Percentiles rank a stretch among this genome's conserved stretches.
These are phyloP conservation scores for Ectropis crepuscularia DNA, from an alignment of 2,888 invertebrate species.

Conservation along the genomic window DNA sequence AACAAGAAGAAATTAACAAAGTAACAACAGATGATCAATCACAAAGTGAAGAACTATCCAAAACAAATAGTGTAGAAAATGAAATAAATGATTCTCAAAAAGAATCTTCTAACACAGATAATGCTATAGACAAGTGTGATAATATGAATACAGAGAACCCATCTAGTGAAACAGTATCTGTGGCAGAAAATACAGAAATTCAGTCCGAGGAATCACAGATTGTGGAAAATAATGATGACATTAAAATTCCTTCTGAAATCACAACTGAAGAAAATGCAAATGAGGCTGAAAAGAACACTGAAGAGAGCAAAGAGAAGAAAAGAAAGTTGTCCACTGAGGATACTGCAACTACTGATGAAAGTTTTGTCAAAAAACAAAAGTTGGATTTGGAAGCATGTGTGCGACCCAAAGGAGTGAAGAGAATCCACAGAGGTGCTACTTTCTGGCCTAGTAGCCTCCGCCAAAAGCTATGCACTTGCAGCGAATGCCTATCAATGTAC, in stretches of 20 bases:
- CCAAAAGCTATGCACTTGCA: conserved; percentile 89
- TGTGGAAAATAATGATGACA: conserved; percentile 10
- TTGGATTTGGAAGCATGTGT: conserved; percentile 53
- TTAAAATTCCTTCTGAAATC: conserved; percentile 11
- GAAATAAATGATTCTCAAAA: conserved; percentile 34
- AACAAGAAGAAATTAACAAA: conserved; percentile 14
- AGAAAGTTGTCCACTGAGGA: conserved; percentile 63
- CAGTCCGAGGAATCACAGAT: conserved; percentile 12
- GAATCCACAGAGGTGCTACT: conserved; percentile 84
- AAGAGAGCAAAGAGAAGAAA: conserved; percentile 51
- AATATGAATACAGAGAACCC: conserved; percentile 9
- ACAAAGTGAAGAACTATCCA: conserved; percentile 9
- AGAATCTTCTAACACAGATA: conserved; percentile 30
- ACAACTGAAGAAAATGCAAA: conserved; percentile 15
- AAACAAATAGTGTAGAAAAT: conserved; percentile 15
- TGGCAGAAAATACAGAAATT: conserved; percentile 10
- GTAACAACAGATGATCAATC: conserved; percentile 20
- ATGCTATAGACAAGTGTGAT: conserved; percentile 20
- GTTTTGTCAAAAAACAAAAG: conserved; percentile 62
- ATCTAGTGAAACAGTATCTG: conserved; percentile 3
- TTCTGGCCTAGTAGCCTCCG: conserved; percentile 93
- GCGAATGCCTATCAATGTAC: conserved; percentile 89
- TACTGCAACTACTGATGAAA: conserved; percentile 46
- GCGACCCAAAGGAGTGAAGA: conserved; percentile 64
- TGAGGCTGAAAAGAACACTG: conserved; percentile 18